A percentile compares a stretch with the other conserved stretches of the same genome.
These are phyloP conservation scores for Parthenolecanium corni DNA, from an alignment of 2,888 invertebrate species.

Conservation along the genomic window DNA sequence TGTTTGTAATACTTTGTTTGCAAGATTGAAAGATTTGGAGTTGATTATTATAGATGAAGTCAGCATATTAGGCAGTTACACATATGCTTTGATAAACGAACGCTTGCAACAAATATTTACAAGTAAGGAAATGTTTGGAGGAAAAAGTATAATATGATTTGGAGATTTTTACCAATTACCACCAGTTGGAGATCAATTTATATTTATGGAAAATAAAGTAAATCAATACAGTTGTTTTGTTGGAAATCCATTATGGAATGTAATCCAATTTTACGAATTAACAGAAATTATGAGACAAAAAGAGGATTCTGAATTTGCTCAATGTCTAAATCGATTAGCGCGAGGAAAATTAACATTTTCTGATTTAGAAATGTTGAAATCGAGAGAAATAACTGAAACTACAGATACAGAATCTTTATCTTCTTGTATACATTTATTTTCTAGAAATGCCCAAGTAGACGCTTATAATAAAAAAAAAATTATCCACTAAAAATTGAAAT, in stretches of 20 bases:
- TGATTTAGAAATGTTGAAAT: no score
- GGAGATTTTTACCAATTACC: conserved; percentile 33
- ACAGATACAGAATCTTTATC: no score
- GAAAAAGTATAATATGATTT: conserved; percentile 29
- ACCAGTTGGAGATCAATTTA: conserved; percentile 32
- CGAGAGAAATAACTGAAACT: no score
- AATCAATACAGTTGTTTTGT: background rate
- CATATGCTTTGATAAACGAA: conserved; percentile 6
- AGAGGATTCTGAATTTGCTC: conserved; percentile 31
- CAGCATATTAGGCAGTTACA: conserved; percentile 30
- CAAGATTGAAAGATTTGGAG: conserved; percentile 29
- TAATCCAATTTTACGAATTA: conserved; percentile 29
- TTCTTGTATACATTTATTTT: no score
- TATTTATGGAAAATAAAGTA: background rate
- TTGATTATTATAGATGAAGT: conserved; percentile 32
- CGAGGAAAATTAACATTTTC: background rate
- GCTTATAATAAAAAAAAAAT: no score
- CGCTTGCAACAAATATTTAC: conserved; percentile 18
- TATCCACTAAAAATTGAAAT: no score
- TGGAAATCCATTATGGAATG: conserved; percentile 29
- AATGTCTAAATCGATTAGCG: background rate
- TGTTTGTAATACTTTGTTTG: conserved; percentile 24
- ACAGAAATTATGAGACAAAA: conserved; percentile 33
- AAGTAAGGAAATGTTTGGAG: conserved; percentile 41
- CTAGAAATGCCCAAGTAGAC: no score